These are phyloP conservation scores for Laothoe populi DNA, from an alignment of 2,888 invertebrate species.

Conservation along the genomic window DNA sequence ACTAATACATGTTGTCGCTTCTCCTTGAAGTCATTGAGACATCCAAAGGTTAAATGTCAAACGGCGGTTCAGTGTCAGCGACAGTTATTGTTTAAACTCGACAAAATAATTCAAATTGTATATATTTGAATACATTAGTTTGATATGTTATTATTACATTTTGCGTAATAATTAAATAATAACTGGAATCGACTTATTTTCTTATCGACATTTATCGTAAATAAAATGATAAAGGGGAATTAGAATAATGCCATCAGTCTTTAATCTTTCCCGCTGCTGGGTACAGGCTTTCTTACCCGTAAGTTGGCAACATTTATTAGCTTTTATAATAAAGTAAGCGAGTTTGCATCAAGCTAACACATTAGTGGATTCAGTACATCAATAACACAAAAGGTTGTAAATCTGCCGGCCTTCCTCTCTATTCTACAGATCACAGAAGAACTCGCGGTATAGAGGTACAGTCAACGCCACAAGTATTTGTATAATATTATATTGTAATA, in stretches of 20 bases:
- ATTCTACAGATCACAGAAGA: conserved; percentile 43
- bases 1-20: conserved; percentile 30
- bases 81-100: conserved; percentile 37
- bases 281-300: too few species aligned
- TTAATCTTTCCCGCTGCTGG: too few species aligned
- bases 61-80: conserved; percentile 46
- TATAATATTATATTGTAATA: background rate
- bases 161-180: background rate
- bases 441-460: conserved; percentile 29
- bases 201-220: too few species aligned
- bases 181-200: too few species aligned
- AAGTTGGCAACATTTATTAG: background rate
- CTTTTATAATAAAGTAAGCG: conserved; percentile 6
- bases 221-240: too few species aligned
- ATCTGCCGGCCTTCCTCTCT: conserved; percentile 68
- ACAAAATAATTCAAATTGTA: conserved; percentile 27
- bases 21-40: conserved; percentile 40
- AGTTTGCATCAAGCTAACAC: conserved; percentile 19
- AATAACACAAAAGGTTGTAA: conserved; percentile 58
- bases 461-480: background rate
- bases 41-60: conserved; percentile 43
- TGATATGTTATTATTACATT: background rate
- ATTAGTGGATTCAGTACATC: conserved; percentile 10
- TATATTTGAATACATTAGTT: background rate
- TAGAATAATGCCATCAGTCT: too few species aligned